Evolutionary conservation across 2,113 vertebrate genomes (phyloP).

Genomic region (Laticauda laticaudata): DNA sequence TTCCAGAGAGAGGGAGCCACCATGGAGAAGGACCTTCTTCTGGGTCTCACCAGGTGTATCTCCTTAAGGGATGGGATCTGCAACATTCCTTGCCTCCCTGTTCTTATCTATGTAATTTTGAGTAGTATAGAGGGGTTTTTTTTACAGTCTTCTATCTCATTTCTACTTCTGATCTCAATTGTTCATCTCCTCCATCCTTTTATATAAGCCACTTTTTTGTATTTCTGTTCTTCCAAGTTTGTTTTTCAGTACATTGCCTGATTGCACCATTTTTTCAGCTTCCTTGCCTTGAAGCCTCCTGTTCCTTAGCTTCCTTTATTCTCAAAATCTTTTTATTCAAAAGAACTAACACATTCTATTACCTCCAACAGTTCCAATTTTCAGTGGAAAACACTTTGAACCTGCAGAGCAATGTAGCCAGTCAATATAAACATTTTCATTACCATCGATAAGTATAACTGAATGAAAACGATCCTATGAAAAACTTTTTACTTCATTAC

Average conservation of each 20-base stretch:
- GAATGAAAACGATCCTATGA: not conserved
- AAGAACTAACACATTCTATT: not conserved
- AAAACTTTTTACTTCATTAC: slow-evolving; percentile 33
- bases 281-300: not conserved
- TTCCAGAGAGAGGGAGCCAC: too few relatives aligned
- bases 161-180: not conserved
- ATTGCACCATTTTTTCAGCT: not conserved
- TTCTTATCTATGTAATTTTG: not conserved
- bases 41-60: too few relatives aligned
- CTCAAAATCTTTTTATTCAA: not conserved
- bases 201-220: not conserved
- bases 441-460: not conserved
- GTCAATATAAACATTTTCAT: not conserved
- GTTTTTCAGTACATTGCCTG: not conserved
- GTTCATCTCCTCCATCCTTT: not conserved
- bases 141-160: not conserved
- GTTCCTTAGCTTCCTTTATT: not conserved
- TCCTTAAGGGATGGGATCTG: too few relatives aligned
- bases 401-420: not conserved
- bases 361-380: not conserved
- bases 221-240: not conserved
- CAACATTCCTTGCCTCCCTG: too few relatives aligned
- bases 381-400: not conserved
- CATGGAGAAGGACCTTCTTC: too few relatives aligned
- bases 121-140: not conserved